Conservation (phyloP, 2,113 vertebrate genomes). For the Heterotilapia buettikoferi region DNA sequence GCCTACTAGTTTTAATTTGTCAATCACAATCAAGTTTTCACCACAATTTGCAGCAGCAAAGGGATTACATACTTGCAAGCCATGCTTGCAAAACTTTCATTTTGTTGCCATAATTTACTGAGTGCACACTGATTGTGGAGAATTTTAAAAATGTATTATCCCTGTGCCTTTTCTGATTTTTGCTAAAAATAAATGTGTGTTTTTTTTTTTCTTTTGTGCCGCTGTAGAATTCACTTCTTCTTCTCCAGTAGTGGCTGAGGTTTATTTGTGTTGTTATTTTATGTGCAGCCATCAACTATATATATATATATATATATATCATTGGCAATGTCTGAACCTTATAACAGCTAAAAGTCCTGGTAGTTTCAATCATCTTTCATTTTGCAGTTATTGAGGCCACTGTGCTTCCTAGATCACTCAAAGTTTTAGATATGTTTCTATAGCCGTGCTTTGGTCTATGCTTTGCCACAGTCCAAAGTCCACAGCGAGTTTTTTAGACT, state of each 20-base stretch:
- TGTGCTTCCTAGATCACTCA: background rate
- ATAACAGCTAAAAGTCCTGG: background rate
- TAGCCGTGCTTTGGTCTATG: too few relatives aligned
- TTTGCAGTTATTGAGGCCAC: background rate
- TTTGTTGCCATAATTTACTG: background rate
- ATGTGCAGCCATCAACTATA: background rate
- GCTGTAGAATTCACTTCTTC: background rate
- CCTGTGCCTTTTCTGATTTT: background rate
- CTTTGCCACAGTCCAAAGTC: background rate
- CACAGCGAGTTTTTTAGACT: background rate
- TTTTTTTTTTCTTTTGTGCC: background rate
- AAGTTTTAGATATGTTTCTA: background rate
- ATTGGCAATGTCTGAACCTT: background rate
- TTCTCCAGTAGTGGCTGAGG: background rate
- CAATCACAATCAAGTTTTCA: background rate
- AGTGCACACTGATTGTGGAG: background rate
- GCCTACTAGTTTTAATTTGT: background rate
- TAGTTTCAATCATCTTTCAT: background rate
- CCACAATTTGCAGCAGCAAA: background rate
- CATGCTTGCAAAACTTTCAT: background rate
- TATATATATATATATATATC: rapidly evolving
- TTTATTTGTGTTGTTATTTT: background rate
- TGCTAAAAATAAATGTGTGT: background rate
- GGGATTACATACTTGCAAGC: background rate
- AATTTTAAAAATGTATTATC: background rate